Evolutionary conservation across 2,888 invertebrate genomes (phyloP).

Genomic region (Orthonychiurus folsomi): DNA sequence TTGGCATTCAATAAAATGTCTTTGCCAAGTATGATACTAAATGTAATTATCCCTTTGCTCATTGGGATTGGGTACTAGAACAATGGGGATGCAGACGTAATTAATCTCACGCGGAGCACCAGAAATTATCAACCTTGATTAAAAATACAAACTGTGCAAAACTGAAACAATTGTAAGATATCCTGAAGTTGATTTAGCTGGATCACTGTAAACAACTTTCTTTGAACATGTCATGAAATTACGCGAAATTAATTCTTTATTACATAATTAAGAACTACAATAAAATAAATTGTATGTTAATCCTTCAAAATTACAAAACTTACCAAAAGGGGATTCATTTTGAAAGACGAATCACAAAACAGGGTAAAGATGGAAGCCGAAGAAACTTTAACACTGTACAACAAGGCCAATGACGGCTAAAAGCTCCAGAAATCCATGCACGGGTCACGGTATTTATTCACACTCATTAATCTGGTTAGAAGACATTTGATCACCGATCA

Average conservation of each 20-base stretch:
- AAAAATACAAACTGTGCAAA: too few relatives aligned
- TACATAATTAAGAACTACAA: neutral
- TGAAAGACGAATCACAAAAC: neutral
- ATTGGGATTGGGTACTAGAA: too few relatives aligned
- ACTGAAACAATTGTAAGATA: neutral
- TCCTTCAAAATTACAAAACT: too few relatives aligned
- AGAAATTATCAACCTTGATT: too few relatives aligned
- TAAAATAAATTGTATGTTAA: neutral
- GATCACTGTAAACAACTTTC: neutral
- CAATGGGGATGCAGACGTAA: too few relatives aligned
- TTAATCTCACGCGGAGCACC: too few relatives aligned
- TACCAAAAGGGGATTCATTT: neutral
- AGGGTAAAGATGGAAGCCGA: neutral
- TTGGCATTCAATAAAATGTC: too few relatives aligned
- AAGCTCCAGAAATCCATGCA: neutral
- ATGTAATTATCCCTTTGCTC: too few relatives aligned
- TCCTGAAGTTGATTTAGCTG: neutral
- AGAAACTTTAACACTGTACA: neutral
- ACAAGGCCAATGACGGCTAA: neutral
- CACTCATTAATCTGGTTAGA: neutral
- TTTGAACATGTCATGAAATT: neutral
- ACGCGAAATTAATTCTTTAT: neutral
- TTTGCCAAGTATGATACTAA: too few relatives aligned
- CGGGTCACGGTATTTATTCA: neutral
- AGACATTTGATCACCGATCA: too few relatives aligned